phyloP scores from a whole-genome alignment of 2,888 invertebrate genomes.

The Craniophora ligustri region DNA sequence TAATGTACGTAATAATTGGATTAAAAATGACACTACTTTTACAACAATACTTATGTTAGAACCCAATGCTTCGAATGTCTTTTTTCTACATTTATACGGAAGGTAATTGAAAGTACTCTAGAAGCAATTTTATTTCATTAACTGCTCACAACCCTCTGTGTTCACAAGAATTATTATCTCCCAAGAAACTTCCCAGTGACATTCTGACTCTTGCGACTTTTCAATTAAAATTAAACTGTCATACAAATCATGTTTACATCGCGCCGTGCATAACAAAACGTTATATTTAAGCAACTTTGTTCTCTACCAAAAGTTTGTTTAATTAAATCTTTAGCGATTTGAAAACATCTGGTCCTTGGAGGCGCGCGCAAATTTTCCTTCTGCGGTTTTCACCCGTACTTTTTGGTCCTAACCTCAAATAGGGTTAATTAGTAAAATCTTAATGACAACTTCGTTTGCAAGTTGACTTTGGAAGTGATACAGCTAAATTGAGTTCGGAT shows the following conservation, averaged over 20 bases:
- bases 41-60: too few relatives aligned
- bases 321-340: constrained; percentile 78
- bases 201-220: constrained; percentile 39
- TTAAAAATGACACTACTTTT: too few relatives aligned
- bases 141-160: not conserved
- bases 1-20: too few relatives aligned
- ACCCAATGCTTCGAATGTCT: too few relatives aligned
- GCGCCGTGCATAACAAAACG: constrained; percentile 49
- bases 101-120: too few relatives aligned
- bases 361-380: constrained; percentile 56
- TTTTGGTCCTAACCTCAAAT: constrained; percentile 43
- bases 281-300: constrained; percentile 69
- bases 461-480: constrained; percentile 46
- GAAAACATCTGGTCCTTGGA: constrained; percentile 72
- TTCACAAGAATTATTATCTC: constrained; percentile 26
- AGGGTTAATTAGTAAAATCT: constrained; percentile 48
- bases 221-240: constrained; percentile 55
- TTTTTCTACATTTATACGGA: too few relatives aligned
- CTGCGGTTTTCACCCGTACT: constrained; percentile 59
- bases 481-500: constrained; percentile 40
- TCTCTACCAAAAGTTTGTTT: constrained; percentile 67
- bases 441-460: constrained; percentile 49
- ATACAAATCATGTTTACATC: constrained; percentile 60
- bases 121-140: constrained; percentile 5
- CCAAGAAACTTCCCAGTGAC: constrained; percentile 25